Conservation (phyloP, 2,888 invertebrate species). For the Latrodectus elegans region DNA sequence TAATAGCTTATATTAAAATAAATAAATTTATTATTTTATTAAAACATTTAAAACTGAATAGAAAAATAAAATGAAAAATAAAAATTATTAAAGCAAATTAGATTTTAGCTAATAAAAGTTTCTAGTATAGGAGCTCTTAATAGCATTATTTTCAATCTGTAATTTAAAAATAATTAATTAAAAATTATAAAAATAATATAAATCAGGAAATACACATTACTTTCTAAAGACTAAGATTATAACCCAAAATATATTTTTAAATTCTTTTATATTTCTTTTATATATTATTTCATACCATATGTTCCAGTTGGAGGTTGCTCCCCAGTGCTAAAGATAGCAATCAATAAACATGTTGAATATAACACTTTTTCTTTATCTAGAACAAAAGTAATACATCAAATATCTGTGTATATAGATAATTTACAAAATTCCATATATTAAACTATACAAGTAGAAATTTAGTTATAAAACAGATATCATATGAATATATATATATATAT, state of each 20-base stretch:
- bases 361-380: conserved; percentile 81
- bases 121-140: background rate
- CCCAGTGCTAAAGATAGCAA: conserved; percentile 92
- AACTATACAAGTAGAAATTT: no score
- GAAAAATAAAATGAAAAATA: background rate
- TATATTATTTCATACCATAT: conserved; percentile 81
- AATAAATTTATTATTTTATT: no score
- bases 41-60: background rate
- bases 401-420: no score
- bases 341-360: conserved; percentile 87
- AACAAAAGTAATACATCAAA: conserved; percentile 46
- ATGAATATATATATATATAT: no score
- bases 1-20: no score
- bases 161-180: background rate
- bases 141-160: background rate
- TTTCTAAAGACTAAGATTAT: background rate
- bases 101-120: background rate
- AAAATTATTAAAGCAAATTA: background rate
- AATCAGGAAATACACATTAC: background rate
- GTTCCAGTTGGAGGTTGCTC: conserved; percentile 91
- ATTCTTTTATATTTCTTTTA: conserved; percentile 15
- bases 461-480: no score
- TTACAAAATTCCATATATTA: no score
- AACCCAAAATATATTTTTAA: background rate
- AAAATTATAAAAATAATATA: background rate